These are phyloP conservation scores for Arctopsyche grandis DNA, from an alignment of 1,140 invertebrate genomes.

Conservation along the genomic window DNA sequence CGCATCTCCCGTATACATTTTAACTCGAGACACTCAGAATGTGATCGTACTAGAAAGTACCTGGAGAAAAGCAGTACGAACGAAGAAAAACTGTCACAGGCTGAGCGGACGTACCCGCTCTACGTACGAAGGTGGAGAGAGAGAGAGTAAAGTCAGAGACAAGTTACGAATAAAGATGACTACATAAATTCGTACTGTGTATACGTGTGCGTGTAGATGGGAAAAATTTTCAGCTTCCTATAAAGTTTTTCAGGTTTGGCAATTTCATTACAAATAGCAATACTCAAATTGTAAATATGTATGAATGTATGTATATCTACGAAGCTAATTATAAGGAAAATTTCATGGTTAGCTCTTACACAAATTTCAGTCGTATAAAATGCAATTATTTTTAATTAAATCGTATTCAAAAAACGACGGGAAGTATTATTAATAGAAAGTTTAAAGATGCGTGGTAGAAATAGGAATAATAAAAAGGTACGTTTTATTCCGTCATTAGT, in stretches of 20 bases:
- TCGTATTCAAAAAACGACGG: neutral
- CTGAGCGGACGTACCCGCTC: conserved; percentile 40
- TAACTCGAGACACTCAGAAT: conserved; percentile 46
- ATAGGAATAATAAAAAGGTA: conserved; percentile 5
- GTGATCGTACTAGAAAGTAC: conserved; percentile 16
- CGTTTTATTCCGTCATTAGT: conserved; percentile 5
- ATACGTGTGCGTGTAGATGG: neutral
- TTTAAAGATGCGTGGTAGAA: conserved; percentile 3
- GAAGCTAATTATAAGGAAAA: too few species aligned
- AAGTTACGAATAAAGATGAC: conserved; percentile 54
- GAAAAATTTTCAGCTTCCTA: conserved; percentile 5
- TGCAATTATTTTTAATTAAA: neutral
- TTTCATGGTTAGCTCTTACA: too few species aligned
- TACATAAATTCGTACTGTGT: conserved; percentile 37
- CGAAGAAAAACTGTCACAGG: conserved; percentile 10
- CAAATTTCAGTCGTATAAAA: too few species aligned
- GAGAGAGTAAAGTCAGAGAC: conserved; percentile 41
- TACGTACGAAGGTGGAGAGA: conserved; percentile 40
- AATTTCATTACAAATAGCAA: neutral
- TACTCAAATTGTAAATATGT: too few species aligned
- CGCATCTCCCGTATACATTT: conserved; percentile 45
- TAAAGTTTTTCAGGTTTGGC: conserved; percentile 9
- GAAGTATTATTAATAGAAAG: neutral
- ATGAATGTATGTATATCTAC: too few species aligned
- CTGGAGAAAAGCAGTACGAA: neutral